Base-by-base conservation (phyloP, 2,888 invertebrate species). In the Lasioglossum lativentre region DNA sequence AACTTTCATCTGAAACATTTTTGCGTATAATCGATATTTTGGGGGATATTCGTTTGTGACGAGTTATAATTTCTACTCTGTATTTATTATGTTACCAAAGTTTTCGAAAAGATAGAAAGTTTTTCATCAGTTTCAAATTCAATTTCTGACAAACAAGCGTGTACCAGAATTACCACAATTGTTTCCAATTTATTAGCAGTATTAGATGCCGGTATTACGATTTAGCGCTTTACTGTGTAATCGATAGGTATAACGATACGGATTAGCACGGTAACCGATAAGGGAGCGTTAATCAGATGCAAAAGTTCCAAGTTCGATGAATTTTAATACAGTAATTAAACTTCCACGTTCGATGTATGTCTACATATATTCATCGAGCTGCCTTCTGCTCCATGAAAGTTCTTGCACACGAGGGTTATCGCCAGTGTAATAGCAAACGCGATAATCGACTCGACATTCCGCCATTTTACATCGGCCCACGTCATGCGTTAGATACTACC, bases 301-400 rank as follows among this genome's bases (percentile, higher is more conserved):
- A 47, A 45, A 66, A 70, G 52, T 19, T 42, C 42, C 30, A 56
- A 68, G 27, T 27, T 34, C 42, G 4, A 27, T 76, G 76, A 80
- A 52, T 80, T 70, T 73, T 56, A 59, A 78, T 63, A 34, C 42
- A 8, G 45, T 45, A 52, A 77, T 80, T 42, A 75, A 80, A 75
- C 70, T 80, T 80, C 23, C 70, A 16, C 52, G 42, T 70, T 52
- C 42, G n/a, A 8, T 30, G 19, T 45, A 56, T 1, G 19, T 19
- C 3, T 16, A 27, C 59, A 27, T 30, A 19, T 30, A 19, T n/a
- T n/a, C 10, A 52, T 23, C 6, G 52, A 52, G 52, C 27, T 52
- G 27, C 70, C 68, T 71, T 56, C 56, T 34, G 27, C 42, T n/a
- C n/a, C 56, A 3, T 12, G n/a, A 4, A 71, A 74, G 23, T 80